Conservation (phyloP, 1,140 invertebrate species). For the Holcopasites calliopsidis region DNA sequence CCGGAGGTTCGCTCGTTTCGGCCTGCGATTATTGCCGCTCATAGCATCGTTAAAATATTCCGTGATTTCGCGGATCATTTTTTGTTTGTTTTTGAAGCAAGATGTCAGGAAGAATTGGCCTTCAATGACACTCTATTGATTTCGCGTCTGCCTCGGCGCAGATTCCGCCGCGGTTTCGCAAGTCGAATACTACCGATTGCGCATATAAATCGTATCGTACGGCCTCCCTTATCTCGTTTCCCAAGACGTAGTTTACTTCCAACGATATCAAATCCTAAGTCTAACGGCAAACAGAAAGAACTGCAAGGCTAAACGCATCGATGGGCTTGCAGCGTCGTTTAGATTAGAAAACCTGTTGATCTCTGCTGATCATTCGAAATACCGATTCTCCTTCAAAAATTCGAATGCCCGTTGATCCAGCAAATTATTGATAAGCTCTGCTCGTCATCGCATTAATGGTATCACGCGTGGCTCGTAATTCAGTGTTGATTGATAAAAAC, state of each 20-base stretch:
- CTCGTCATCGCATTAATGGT: background rate
- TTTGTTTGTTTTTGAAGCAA: no score
- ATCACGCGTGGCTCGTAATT: background rate
- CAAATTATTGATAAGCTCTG: background rate
- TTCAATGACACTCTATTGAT: background rate
- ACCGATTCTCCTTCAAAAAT: background rate
- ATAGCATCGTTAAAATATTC: no score
- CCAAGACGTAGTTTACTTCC: constrained; percentile 21
- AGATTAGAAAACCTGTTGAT: constrained; percentile 35
- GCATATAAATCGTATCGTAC: constrained; percentile 28
- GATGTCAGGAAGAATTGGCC: background rate
- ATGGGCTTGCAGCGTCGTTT: no score
- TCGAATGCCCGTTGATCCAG: no score
- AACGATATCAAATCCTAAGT: constrained; percentile 13
- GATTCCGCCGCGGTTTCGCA: constrained; percentile 2
- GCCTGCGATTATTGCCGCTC: no score
- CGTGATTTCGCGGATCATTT: no score
- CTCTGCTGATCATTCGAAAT: background rate
- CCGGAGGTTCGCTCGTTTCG: background rate
- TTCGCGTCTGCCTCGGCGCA: constrained; percentile 1
- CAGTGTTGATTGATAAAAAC: constrained; percentile 16
- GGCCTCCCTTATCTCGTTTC: constrained; percentile 42
- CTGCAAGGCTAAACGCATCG: background rate
- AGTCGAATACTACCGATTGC: constrained; percentile 19
- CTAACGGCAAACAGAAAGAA: background rate